Conservation (phyloP, 2,113 vertebrate species). For the Mirza zaza region DNA sequence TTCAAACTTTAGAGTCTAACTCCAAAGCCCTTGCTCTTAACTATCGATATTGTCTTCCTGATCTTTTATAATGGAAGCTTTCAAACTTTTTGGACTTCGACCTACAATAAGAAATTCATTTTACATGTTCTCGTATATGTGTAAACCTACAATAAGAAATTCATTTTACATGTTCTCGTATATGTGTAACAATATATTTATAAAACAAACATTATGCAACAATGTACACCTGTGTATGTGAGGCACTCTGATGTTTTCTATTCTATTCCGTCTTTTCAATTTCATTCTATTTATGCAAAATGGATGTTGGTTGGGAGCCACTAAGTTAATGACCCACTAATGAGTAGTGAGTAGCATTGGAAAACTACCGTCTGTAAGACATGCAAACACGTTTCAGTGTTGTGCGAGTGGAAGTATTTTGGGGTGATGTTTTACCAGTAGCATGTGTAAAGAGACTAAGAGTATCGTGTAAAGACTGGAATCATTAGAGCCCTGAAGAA, state of each 20-base stretch:
- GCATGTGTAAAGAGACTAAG: not conserved
- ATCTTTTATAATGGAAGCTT: not conserved
- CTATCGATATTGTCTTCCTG: not conserved
- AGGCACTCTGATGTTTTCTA: not conserved
- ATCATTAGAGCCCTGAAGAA: not conserved
- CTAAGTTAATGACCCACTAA: not conserved
- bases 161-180: not conserved
- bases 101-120: not conserved
- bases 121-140: not conserved
- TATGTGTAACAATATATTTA: not conserved
- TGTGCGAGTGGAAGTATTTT: no score
- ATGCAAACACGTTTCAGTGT: accelerated
- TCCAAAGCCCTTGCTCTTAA: not conserved
- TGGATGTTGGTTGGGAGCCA: not conserved
- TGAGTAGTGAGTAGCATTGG: not conserved
- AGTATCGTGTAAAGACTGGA: not conserved
- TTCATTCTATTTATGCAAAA: not conserved
- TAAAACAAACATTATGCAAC: not conserved
- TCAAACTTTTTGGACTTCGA: not conserved
- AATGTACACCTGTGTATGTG: accelerated
- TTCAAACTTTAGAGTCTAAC: not conserved
- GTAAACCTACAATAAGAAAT: not conserved
- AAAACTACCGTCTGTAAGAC: not conserved
- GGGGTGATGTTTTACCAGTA: not conserved
- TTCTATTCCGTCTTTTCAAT: not conserved